Percentiles rank a stretch among this genome's conserved stretches.
Conservation (phyloP, 2,113 vertebrate genomes). For the Hemiscyllium ocellatum region DNA sequence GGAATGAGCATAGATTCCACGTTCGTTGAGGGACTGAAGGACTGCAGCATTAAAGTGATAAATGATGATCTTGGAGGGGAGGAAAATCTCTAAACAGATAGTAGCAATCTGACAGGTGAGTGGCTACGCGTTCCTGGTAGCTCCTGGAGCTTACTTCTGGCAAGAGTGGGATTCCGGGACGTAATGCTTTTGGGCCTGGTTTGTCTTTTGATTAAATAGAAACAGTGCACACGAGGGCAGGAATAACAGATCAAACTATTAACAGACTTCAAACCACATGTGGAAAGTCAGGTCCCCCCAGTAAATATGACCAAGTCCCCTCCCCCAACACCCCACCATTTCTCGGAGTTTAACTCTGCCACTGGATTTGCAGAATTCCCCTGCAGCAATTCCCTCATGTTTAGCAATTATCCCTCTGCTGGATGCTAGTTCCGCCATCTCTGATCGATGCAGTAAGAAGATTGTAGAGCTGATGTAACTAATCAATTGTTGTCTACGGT, state of each 20-base stretch:
- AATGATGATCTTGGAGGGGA: neutral
- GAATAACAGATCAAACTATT: neutral
- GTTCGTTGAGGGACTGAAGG: neutral
- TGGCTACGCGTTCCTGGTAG: neutral
- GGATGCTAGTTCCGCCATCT: neutral
- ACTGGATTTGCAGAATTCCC: neutral
- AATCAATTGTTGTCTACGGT: neutral
- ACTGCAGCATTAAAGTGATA: neutral
- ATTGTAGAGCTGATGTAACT: neutral
- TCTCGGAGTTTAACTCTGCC: neutral
- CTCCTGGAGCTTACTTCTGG: neutral
- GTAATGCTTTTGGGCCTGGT: neutral
- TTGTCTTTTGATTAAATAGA: neutral
- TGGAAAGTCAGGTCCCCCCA: neutral
- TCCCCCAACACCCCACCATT: no score
- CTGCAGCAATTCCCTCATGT: neutral
- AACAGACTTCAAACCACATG: neutral
- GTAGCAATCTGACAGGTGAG: slow-evolving; percentile 11
- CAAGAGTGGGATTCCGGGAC: neutral
- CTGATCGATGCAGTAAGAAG: neutral
- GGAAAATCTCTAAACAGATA: neutral
- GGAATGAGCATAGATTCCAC: neutral
- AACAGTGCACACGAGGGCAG: no score
- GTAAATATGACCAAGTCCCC: no score
- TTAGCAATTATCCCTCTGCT: neutral